These are phyloP conservation scores for Sebastes ruberrimus DNA, from an alignment of 2,797 vertebrate species.

Conservation along the genomic window DNA sequence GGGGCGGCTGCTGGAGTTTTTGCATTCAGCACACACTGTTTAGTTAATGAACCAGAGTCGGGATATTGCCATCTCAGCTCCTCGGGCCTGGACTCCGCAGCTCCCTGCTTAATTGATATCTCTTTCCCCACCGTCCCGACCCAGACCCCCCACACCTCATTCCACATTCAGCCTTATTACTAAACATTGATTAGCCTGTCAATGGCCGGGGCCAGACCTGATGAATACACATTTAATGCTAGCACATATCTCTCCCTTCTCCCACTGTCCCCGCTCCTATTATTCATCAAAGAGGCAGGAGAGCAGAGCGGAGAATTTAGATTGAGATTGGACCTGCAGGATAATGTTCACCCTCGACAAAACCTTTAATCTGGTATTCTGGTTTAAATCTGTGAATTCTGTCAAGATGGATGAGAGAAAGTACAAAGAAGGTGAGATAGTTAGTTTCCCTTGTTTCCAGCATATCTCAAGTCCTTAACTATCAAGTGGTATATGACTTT, in stretches of 20 bases:
- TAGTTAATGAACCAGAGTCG: constrained; percentile 85
- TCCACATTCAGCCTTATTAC: constrained; percentile 85
- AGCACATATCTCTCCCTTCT: constrained; percentile 46
- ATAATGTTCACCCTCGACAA: constrained; percentile 13
- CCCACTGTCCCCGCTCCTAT: constrained; percentile 3
- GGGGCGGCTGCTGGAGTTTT: constrained; percentile 43
- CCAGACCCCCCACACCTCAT: constrained; percentile 71
- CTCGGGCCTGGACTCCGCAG: constrained; percentile 81
- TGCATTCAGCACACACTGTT: constrained; percentile 75
- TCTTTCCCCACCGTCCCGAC: constrained; percentile 62
- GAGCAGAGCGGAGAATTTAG: not conserved
- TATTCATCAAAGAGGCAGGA: constrained; percentile 25
- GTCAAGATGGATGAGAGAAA: not conserved
- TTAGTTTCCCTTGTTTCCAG: not conserved
- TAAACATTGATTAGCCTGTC: constrained; percentile 85
- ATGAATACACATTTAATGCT: constrained; percentile 76
- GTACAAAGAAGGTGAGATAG: not conserved
- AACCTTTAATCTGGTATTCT: constrained; percentile 23
- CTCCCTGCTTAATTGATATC: constrained; percentile 84
- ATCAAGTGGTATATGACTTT: not conserved
- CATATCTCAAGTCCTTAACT: not conserved
- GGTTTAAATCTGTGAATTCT: constrained; percentile 10
- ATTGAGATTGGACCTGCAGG: constrained; percentile 16
- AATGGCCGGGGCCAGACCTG: constrained; percentile 67
- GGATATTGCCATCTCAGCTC: constrained; percentile 86